Base-by-base conservation (phyloP, 2,113 vertebrate genomes). In the Candoia aspera region DNA sequence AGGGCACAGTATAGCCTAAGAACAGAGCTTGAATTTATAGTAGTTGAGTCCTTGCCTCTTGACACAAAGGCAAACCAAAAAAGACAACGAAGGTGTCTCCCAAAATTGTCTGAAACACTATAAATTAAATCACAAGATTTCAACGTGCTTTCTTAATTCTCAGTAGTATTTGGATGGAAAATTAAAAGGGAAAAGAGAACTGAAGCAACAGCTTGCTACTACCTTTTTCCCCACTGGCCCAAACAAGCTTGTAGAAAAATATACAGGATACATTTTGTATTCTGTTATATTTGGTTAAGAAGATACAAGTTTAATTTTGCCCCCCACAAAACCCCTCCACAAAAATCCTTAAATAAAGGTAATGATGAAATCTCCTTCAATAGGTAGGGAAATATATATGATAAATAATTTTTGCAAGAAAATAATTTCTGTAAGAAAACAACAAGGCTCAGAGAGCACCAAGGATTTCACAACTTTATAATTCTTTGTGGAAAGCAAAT, bases 21-120 rank as follows among this genome's bases (percentile, higher is more conserved):
- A 97, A 97, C 97, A 97, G 90, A 96, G 97, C 96, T 95, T 97
- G 97, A 97, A 97, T 97, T 97, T 97, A 96, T 94, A 97, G 96
- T 94, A 96, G 97, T 84, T 0, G 37, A 95, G 95, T 93, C 95
- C 55, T 96, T 91, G 94, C 91, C 87, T 95, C 96, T 95, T 95
- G 95, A 94, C 97, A 94, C 95, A 95, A 86, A 94, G 95, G 42
- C 55, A 94, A 94, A 95, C 96, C 95, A 59, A 84, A 95, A 94
- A 97, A 94, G 96, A 94, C 92, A 96, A 96, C 15, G 0, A 0
- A 55, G 86, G 87, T 54, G 94, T 90, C 91, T n/a, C 95, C 96
- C 11, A 97, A 95, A 95, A 96, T 89, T 42, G 13, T 95, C 94
- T 95, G 95, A 91, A 95, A 95, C 84, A 1, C 92, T 96, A 73